A percentile compares a stretch with the other conserved stretches of the same genome.
Evolutionary conservation across 2,888 invertebrate genomes (phyloP).

Genomic region (Arctia plantaginis): DNA sequence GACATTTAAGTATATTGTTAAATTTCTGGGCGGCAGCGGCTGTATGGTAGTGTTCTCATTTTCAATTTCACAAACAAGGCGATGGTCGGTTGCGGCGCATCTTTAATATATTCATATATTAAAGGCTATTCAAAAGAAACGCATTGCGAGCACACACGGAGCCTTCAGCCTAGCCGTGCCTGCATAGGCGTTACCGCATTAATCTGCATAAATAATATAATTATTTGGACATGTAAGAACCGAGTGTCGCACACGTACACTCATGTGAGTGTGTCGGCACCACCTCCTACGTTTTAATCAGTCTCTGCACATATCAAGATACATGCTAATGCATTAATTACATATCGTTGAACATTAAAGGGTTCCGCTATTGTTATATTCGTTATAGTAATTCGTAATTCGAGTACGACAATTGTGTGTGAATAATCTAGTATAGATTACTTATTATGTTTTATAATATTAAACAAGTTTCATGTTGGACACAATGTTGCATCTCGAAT

Average conservation of each 20-base stretch:
- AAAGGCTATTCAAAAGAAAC: too few relatives aligned
- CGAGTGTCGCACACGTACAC: not conserved
- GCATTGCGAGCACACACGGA: too few relatives aligned
- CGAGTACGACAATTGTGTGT: too few relatives aligned
- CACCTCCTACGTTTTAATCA: not conserved
- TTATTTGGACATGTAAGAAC: not conserved
- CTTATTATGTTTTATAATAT: not conserved
- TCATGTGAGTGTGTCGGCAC: not conserved
- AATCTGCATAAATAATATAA: slow-evolving; percentile 3
- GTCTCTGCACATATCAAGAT: not conserved
- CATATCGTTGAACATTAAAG: not conserved
- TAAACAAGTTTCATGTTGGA: not conserved
- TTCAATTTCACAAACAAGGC: too few relatives aligned
- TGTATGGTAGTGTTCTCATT: too few relatives aligned
- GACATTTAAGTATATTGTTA: too few relatives aligned
- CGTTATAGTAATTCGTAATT: too few relatives aligned
- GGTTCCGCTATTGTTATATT: not conserved
- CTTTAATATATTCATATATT: too few relatives aligned
- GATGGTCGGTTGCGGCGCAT: too few relatives aligned
- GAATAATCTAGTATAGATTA: too few relatives aligned
- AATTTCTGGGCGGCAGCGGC: too few relatives aligned
- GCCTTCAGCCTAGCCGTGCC: not conserved
- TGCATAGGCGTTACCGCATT: slow-evolving; percentile 1
- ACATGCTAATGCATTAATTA: slow-evolving; percentile 5
- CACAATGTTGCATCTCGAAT: slow-evolving; percentile 4